Conservation (phyloP, 2,113 vertebrate species). For the Octodon degus region DNA sequence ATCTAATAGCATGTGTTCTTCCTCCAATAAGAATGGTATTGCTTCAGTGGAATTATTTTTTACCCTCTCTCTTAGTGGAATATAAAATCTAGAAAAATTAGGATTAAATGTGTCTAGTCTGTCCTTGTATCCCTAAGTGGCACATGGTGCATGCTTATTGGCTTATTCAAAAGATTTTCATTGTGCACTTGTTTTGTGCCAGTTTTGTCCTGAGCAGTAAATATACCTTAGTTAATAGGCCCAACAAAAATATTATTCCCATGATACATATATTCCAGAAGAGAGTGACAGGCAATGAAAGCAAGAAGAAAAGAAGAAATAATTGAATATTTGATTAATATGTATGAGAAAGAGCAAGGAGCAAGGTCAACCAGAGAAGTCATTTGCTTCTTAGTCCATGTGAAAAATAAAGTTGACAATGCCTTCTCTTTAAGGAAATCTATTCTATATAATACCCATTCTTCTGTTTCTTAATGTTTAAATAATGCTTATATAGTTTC, state of each 20-base stretch:
- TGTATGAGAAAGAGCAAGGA: neutral
- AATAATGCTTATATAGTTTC: slow-evolving; percentile 21
- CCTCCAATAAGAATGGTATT: neutral
- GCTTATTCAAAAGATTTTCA: slow-evolving; percentile 33
- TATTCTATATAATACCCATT: neutral
- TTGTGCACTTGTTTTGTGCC: neutral
- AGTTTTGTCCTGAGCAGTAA: slow-evolving; percentile 21
- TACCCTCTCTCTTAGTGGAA: neutral
- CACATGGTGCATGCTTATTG: neutral
- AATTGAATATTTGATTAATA: slow-evolving; percentile 1
- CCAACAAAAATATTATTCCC: neutral
- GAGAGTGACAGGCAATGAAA: neutral
- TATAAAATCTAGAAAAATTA: slow-evolving; percentile 18
- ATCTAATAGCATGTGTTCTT: neutral
- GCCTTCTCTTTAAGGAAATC: neutral
- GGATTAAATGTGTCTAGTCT: neutral
- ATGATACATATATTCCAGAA: slow-evolving; percentile 25
- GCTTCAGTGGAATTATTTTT: neutral
- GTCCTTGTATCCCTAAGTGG: slow-evolving; percentile 23
- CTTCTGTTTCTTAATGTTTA: slow-evolving; percentile 32
- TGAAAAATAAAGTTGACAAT: slow-evolving; percentile 17
- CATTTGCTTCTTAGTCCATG: neutral
- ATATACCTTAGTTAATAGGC: neutral
- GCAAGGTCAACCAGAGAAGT: neutral
- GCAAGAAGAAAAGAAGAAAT: neutral